These are phyloP conservation scores for Falco naumanni DNA, from an alignment of 2,797 vertebrate genomes.

Conservation along the genomic window DNA sequence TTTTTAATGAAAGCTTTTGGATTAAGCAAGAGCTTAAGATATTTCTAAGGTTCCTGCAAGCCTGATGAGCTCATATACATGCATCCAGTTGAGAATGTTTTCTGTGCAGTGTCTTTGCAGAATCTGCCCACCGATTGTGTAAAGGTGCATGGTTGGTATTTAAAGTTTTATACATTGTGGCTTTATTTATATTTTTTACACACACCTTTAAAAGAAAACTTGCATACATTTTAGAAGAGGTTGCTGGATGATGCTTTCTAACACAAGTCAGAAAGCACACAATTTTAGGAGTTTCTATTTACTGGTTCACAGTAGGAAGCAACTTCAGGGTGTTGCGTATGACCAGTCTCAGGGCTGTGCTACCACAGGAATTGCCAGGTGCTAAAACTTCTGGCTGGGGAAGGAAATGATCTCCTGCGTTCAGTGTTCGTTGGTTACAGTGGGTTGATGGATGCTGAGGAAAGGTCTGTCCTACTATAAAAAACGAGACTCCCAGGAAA, in stretches of 20 bases:
- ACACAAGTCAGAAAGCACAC: neutral
- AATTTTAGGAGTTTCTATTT: neutral
- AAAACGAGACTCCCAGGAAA: neutral
- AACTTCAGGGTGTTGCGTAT: neutral
- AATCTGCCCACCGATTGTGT: neutral
- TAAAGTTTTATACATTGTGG: neutral
- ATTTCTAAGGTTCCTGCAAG: neutral
- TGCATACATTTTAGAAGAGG: neutral
- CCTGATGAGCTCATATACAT: neutral
- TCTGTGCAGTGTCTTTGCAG: neutral
- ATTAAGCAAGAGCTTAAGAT: neutral
- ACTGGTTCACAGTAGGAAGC: neutral
- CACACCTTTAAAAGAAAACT: neutral
- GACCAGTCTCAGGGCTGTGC: neutral
- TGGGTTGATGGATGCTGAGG: neutral
- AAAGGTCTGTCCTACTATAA: neutral
- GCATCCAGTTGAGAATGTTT: neutral
- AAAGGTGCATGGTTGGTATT: neutral
- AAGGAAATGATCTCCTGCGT: neutral
- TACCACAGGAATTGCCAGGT: neutral
- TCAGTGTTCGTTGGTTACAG: neutral
- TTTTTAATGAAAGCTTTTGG: conserved; percentile 21
- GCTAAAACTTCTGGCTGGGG: neutral
- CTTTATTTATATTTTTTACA: neutral
- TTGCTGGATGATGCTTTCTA: neutral